Evolutionary conservation across 2,888 invertebrate genomes (phyloP).

Genomic region (Pterobdella sp.): DNA sequence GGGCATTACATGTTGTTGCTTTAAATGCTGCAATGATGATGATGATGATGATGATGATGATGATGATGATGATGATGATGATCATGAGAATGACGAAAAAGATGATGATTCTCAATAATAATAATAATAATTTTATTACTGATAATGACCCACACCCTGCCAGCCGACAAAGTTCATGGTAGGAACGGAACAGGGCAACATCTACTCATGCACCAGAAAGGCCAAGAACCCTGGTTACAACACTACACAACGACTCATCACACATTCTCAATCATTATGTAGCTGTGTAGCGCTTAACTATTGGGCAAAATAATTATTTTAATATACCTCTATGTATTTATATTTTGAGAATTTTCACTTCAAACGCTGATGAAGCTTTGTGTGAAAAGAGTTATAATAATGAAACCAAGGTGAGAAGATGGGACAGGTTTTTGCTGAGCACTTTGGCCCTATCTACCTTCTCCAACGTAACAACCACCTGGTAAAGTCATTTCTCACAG

Average conservation of each 20-base stretch:
- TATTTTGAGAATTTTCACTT: neutral
- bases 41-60: conserved; percentile 15
- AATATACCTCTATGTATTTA: neutral
- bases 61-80: conserved; percentile 18
- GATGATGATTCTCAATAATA: neutral
- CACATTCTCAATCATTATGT: neutral
- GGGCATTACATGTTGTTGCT: too few species aligned
- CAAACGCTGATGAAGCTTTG: neutral
- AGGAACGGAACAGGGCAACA: conserved; percentile 29
- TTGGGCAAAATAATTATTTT: neutral
- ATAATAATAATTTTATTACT: neutral
- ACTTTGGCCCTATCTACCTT: conserved; percentile 27
- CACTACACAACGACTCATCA: neutral
- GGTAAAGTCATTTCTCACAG: conserved; percentile 28
- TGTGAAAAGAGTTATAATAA: neutral
- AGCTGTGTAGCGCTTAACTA: too few species aligned
- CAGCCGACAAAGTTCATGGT: conserved; percentile 33
- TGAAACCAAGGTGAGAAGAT: conserved; percentile 13
- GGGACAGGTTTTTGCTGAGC: conserved; percentile 23
- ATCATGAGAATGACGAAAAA: neutral
- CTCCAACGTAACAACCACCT: conserved; percentile 24
- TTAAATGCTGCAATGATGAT: neutral
- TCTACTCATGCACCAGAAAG: conserved; percentile 26
- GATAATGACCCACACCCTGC: neutral
- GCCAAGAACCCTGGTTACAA: conserved; percentile 23